phyloP scores from a whole-genome alignment of 1,140 invertebrate genomes.

The Drosophila repletoides region DNA sequence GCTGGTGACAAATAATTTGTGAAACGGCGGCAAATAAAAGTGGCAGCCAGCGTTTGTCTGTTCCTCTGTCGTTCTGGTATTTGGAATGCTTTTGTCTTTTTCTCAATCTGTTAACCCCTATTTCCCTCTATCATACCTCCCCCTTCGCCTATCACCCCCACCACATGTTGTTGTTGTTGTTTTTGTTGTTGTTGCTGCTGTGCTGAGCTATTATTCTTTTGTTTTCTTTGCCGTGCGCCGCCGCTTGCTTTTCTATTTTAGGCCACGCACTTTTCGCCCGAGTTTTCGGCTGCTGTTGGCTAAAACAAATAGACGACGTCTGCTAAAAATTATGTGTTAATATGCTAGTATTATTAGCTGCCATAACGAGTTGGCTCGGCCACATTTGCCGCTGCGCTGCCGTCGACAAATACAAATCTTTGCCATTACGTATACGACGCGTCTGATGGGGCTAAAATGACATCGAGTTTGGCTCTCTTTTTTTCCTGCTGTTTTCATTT shows the following conservation, averaged over 20 bases:
- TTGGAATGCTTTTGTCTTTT: conserved; percentile 69
- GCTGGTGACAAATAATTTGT: conserved; percentile 78
- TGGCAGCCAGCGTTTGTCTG: conserved; percentile 25
- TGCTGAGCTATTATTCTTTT: conserved; percentile 20
- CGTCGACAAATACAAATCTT: conserved; percentile 35
- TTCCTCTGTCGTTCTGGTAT: conserved; percentile 56
- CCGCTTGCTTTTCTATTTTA: conserved; percentile 47
- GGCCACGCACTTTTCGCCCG: conserved; percentile 44
- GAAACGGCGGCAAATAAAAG: conserved; percentile 75
- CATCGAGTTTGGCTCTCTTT: conserved; percentile 6
- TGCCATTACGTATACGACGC: conserved; percentile 66
- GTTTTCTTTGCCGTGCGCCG: conserved; percentile 33
- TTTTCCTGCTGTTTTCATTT: background rate
- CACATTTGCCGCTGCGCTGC: conserved; percentile 4
- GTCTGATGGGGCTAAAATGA: conserved; percentile 31
- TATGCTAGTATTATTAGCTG: conserved; percentile 79
- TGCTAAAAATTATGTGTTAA: conserved; percentile 76
- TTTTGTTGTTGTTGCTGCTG: background rate
- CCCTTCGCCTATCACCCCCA: background rate
- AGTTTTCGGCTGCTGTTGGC: conserved; percentile 36
- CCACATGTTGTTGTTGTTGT: background rate
- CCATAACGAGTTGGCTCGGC: conserved; percentile 48
- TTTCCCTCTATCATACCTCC: background rate
- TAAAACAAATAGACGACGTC: conserved; percentile 63
- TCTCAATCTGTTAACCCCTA: background rate